Evolutionary conservation across 2,113 vertebrate species (phyloP).

Genomic region (Ivindomyrus marchei): DNA sequence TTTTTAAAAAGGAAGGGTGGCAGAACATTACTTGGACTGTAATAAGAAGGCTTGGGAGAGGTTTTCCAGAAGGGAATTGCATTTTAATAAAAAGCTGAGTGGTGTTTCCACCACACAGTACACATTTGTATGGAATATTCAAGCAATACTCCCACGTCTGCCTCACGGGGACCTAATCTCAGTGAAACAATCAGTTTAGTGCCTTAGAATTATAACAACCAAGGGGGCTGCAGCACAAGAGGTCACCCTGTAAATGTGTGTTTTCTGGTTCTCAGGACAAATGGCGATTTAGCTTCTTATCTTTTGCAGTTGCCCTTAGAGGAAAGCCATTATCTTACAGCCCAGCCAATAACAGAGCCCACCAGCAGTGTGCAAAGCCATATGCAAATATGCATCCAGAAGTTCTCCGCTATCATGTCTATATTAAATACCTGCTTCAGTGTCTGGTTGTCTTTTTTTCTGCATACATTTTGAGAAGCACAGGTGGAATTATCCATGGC

Average conservation of each 20-base stretch:
- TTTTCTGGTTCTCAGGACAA: conserved; percentile 34
- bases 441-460: not conserved
- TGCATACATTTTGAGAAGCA: not conserved
- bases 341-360: conserved; percentile 34
- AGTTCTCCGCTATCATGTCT: not conserved
- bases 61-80: conserved; percentile 43
- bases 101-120: conserved; percentile 35
- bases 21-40: conserved; percentile 40
- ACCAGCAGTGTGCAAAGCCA: conserved; percentile 14
- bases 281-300: conserved; percentile 43
- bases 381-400: conserved; percentile 33
- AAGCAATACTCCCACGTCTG: conserved; percentile 17
- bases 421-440: not conserved
- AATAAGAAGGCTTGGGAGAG: conserved; percentile 44
- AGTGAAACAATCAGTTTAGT: conserved; percentile 49
- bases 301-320: conserved; percentile 43
- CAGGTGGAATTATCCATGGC: not conserved
- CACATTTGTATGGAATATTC: conserved; percentile 35
- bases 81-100: conserved; percentile 43
- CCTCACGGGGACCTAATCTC: conserved; percentile 30
- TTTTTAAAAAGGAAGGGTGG: conserved; percentile 32
- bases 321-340: conserved; percentile 52
- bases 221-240: not conserved
- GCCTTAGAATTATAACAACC: conserved; percentile 44
- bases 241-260: conserved; percentile 38